These are phyloP conservation scores for Glyphotaelius pellucidus DNA, from an alignment of 2,888 invertebrate species.

Conservation along the genomic window DNA sequence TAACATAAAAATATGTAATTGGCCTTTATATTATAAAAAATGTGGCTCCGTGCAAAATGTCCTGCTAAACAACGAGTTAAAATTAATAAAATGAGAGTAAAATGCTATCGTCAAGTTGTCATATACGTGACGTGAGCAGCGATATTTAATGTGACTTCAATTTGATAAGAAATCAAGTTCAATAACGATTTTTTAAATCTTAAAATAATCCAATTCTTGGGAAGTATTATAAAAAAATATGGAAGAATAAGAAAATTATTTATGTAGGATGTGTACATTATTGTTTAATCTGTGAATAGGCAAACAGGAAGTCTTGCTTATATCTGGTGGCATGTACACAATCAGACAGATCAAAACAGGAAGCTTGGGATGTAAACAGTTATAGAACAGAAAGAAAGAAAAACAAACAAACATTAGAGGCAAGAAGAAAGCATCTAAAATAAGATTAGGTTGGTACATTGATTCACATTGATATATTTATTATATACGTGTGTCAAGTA, in stretches of 20 bases:
- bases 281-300: background rate
- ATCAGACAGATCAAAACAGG: background rate
- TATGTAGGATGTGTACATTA: background rate
- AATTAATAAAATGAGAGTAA: background rate
- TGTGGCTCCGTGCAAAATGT: background rate
- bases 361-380: background rate
- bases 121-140: background rate
- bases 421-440: background rate
- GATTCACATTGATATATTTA: background rate
- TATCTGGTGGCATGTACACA: background rate
- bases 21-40: background rate
- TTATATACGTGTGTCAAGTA: background rate
- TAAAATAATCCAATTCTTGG: too few species aligned
- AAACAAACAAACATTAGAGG: background rate
- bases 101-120: background rate
- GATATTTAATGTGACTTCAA: too few species aligned
- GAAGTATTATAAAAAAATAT: background rate
- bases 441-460: background rate
- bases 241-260: background rate
- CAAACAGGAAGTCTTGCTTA: slow-evolving; percentile 2
- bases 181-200: background rate
- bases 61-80: background rate
- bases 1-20: background rate
- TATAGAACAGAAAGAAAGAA: background rate
- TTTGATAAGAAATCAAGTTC: too few species aligned